A percentile compares a stretch with the other conserved stretches of the same genome.
Conservation (phyloP, 37 sponge, comb jelly and placozoan species). For the Chondrilla cf. caribensis region DNA sequence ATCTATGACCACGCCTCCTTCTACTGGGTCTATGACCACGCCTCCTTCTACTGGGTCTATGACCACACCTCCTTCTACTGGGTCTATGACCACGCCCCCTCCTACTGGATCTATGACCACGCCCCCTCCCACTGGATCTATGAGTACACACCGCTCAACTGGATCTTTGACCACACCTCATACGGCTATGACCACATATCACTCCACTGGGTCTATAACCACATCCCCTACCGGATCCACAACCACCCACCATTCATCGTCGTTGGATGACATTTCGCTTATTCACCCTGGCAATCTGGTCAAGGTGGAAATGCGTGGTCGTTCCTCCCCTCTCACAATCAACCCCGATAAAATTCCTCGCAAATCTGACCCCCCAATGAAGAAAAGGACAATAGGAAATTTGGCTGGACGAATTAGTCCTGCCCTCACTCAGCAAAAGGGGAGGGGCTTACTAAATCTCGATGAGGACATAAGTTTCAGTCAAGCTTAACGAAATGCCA, state of each 20-base stretch:
- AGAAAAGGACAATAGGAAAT: conserved; percentile 9
- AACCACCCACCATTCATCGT: neutral
- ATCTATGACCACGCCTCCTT: no score
- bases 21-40: no score
- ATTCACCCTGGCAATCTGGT: neutral
- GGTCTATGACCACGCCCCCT: no score
- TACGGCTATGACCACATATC: no score
- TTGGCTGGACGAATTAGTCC: conserved; percentile 50
- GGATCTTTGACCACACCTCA: no score
- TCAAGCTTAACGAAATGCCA: no score
- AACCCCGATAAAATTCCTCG: conserved; percentile 67
- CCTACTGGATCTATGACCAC: neutral
- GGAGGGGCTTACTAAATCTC: neutral
- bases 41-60: no score
- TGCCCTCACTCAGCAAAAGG: conserved; percentile 35
- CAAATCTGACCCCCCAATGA: conserved; percentile 43
- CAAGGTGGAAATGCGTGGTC: neutral
- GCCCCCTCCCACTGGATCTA: neutral
- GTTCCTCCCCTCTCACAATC: conserved; percentile 12
- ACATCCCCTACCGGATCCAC: neutral
- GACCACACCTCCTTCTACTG: no score
- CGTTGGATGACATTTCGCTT: neutral
- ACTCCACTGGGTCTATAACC: neutral
- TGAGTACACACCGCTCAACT: neutral
- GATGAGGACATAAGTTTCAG: no score